Evolutionary conservation across 1,140 invertebrate genomes (phyloP).

Genomic region (Camponotus pennsylvanicus): DNA sequence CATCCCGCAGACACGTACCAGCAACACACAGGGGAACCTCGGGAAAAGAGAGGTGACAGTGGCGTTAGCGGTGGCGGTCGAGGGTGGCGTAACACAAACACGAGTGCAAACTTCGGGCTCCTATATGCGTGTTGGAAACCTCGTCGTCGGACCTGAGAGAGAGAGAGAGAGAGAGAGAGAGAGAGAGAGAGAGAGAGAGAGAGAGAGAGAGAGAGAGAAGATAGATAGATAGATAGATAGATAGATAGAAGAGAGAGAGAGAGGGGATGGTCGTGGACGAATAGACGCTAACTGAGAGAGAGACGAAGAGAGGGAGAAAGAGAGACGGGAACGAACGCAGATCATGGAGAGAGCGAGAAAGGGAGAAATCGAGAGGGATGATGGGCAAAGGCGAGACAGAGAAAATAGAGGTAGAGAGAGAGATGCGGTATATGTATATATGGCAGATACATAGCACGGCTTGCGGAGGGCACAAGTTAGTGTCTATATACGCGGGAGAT

Average conservation of each 20-base stretch:
- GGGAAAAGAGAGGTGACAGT: slow-evolving; percentile 20
- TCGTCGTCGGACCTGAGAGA: slow-evolving; percentile 41
- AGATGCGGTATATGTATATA: slow-evolving; percentile 74
- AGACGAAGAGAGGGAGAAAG: slow-evolving; percentile 4
- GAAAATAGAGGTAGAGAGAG: slow-evolving; percentile 69
- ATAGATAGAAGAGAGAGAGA: slow-evolving; percentile 51
- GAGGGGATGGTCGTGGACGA: slow-evolving; percentile 7
- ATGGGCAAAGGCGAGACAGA: slow-evolving; percentile 5
- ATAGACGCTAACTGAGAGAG: slow-evolving; percentile 3
- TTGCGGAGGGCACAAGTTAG: slow-evolving; percentile 85
- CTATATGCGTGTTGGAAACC: slow-evolving; percentile 61
- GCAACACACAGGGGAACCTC: slow-evolving; percentile 44
- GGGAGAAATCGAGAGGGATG: neutral
- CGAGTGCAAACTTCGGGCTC: slow-evolving; percentile 42
- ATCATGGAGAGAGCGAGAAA: slow-evolving; percentile 9
- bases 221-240: slow-evolving; percentile 57
- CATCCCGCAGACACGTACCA: slow-evolving; percentile 28
- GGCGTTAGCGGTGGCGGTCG: slow-evolving; percentile 34
- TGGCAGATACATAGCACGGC: slow-evolving; percentile 81
- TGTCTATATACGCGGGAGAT: slow-evolving; percentile 84
- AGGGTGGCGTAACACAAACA: slow-evolving; percentile 51
- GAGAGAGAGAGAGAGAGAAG: slow-evolving; percentile 38
- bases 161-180: slow-evolving; percentile 51
- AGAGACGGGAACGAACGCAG: neutral
- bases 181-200: slow-evolving; percentile 46